Conservation (phyloP, 2,888 invertebrate genomes). For the Colostygia pectinataria region DNA sequence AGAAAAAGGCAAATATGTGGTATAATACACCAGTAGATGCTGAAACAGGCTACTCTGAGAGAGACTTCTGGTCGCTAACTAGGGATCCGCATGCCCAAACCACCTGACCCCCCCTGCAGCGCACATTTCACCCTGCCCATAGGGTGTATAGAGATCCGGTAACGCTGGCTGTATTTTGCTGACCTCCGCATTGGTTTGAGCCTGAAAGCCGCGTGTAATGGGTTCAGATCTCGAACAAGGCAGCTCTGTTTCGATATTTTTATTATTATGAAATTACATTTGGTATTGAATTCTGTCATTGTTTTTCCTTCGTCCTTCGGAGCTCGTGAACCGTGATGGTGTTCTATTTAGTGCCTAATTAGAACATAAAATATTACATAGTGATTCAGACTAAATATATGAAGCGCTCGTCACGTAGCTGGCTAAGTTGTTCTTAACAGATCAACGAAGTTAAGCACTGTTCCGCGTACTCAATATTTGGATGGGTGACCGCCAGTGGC, state of each 20-base stretch:
- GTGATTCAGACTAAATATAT: too few species aligned
- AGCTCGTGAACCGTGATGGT: too few species aligned
- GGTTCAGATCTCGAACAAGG: conserved; percentile 10
- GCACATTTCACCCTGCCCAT: background rate
- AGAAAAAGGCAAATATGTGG: too few species aligned
- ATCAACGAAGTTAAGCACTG: too few species aligned
- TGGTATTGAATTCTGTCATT: conserved; percentile 9
- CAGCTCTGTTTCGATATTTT: conserved; percentile 11
- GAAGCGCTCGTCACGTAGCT: too few species aligned
- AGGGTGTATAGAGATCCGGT: background rate
- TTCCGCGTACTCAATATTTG: too few species aligned
- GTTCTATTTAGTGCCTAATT: too few species aligned
- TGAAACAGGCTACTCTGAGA: conserved; percentile 1
- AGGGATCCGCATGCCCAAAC: background rate
- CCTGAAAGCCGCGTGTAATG: conserved; percentile 25
- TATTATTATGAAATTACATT: conserved; percentile 10
- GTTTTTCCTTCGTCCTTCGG: background rate
- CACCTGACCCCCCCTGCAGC: background rate
- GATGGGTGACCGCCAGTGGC: too few species aligned
- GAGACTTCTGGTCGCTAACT: conserved; percentile 6
- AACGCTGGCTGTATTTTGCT: conserved; percentile 9
- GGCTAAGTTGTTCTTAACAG: too few species aligned
- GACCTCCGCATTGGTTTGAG: conserved; percentile 18
- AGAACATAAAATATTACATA: too few species aligned
- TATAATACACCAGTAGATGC: too few species aligned